phyloP scores from a whole-genome alignment of 2,888 invertebrate species.

The Drosophila tripunctata region DNA sequence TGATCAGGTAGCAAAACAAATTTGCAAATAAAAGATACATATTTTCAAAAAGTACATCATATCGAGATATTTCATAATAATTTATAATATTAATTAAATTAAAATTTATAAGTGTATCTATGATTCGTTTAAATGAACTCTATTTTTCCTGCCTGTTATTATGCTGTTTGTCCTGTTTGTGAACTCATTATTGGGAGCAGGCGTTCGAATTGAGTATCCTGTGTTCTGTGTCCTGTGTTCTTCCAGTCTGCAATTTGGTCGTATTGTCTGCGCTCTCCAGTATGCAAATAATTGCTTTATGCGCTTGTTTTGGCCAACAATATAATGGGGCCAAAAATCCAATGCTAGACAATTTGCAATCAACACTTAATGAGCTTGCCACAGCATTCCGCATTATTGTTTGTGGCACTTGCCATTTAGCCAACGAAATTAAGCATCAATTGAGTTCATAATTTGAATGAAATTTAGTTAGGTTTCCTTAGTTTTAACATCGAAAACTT shows the following conservation, averaged over 20 bases:
- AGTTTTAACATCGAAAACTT: no score
- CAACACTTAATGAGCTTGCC: conserved; percentile 62
- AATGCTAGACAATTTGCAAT: conserved; percentile 52
- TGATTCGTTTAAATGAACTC: background rate
- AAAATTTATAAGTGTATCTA: background rate
- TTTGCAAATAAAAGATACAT: no score
- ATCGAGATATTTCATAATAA: background rate
- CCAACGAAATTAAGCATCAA: conserved; percentile 62
- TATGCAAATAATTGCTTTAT: conserved; percentile 77
- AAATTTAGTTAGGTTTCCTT: no score
- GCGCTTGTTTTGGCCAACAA: conserved; percentile 55
- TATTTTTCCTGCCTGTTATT: conserved; percentile 8
- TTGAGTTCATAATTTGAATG: conserved; percentile 16
- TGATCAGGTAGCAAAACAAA: no score
- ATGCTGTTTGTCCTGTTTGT: conserved; percentile 34
- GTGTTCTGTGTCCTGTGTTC: conserved; percentile 1
- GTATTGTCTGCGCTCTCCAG: conserved; percentile 55
- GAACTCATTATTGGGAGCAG: conserved; percentile 29
- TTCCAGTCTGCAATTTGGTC: conserved; percentile 63
- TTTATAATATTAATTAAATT: background rate
- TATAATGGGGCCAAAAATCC: conserved; percentile 40
- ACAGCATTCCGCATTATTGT: conserved; percentile 10
- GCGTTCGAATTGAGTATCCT: conserved; percentile 9
- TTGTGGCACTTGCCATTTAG: conserved; percentile 23
- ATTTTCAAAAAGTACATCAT: no score